These are phyloP conservation scores for Lamellibrachia columna DNA, from an alignment of 2,888 invertebrate genomes.

Conservation along the genomic window DNA sequence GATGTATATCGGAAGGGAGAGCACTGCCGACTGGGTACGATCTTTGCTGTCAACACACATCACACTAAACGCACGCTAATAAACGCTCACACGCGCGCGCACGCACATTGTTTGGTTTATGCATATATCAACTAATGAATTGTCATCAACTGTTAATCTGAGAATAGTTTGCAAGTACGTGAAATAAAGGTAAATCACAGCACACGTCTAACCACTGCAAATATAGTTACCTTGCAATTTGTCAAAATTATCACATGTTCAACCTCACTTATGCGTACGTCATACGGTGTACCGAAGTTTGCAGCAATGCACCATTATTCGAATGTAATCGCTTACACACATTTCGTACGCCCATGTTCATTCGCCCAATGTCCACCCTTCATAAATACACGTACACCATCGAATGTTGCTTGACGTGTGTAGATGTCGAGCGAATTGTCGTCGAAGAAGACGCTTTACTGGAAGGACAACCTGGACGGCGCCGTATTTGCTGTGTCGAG, in stretches of 20 bases:
- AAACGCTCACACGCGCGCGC: too few relatives aligned
- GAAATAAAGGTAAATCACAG: too few relatives aligned
- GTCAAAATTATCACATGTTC: too few relatives aligned
- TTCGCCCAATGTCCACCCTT: neutral
- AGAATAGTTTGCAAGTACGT: neutral
- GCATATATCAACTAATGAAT: neutral
- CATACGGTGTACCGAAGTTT: too few relatives aligned
- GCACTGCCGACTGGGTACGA: neutral
- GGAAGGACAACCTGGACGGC: neutral
- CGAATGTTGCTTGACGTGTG: neutral
- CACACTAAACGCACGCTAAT: too few relatives aligned
- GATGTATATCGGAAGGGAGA: neutral
- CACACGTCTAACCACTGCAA: too few relatives aligned
- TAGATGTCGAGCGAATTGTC: neutral
- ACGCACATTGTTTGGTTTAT: too few relatives aligned
- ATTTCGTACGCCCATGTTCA: neutral
- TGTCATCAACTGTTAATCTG: neutral
- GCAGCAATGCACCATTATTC: too few relatives aligned
- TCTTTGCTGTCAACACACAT: neutral
- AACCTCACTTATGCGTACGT: too few relatives aligned
- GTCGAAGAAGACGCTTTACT: neutral
- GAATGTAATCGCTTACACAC: too few relatives aligned
- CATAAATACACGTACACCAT: neutral
- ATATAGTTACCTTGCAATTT: too few relatives aligned
- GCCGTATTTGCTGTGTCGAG: neutral